Evolutionary conservation across 2,888 invertebrate species (phyloP).

Genomic region (Agrochola macilenta): DNA sequence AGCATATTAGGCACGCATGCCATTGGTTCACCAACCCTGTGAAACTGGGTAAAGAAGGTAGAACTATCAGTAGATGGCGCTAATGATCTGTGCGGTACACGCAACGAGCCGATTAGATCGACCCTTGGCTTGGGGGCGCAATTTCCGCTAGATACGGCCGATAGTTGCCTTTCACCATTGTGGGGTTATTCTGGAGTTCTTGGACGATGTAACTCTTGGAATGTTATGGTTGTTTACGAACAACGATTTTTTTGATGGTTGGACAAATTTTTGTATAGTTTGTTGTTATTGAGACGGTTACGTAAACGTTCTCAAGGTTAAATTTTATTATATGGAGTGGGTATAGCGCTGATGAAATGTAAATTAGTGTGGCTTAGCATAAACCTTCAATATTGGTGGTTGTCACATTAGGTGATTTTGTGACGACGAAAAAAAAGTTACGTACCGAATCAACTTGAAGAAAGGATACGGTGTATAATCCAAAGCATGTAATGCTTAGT

Average conservation of each 20-base stretch:
- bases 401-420: background rate
- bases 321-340: background rate
- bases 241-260: background rate
- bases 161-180: conserved; percentile 76
- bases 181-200: conserved; percentile 61
- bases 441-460: background rate
- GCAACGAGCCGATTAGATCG: conserved; percentile 88
- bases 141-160: conserved; percentile 84
- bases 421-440: background rate
- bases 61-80: conserved; percentile 82
- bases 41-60: conserved; percentile 70
- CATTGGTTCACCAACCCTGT: conserved; percentile 37
- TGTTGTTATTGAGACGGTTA: background rate
- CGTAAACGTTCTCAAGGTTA: background rate
- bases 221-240: background rate
- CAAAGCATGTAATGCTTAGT: background rate
- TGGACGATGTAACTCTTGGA: conserved; percentile 22
- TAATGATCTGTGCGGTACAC: conserved; percentile 85
- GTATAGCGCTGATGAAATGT: background rate
- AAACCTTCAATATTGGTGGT: background rate
- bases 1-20: background rate
- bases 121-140: conserved; percentile 83
- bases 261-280: background rate
- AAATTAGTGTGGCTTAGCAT: background rate
- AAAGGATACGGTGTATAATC: background rate